Evolutionary conservation across 2,113 vertebrate species (phyloP).

Genomic region (Trinectes maculatus): DNA sequence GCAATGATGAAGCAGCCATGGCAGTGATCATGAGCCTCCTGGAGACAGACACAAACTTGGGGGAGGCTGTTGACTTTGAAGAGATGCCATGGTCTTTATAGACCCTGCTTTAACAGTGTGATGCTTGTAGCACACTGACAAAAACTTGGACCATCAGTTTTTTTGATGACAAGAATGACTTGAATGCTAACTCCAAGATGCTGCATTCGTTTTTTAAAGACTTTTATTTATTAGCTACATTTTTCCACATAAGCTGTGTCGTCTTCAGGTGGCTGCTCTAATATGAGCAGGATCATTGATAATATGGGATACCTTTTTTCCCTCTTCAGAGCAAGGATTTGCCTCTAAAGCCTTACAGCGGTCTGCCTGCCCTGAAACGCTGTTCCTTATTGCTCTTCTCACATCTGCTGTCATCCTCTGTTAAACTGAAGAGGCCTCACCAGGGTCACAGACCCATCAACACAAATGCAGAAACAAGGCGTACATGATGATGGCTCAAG

Average conservation of each 20-base stretch:
- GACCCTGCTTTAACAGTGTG: constrained; percentile 45
- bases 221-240: constrained; percentile 59
- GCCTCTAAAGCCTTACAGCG: constrained; percentile 68
- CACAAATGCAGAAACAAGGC: background rate
- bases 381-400: constrained; percentile 40
- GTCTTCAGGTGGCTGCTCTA: constrained; percentile 46
- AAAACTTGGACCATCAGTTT: constrained; percentile 14
- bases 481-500: constrained; percentile 8
- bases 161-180: constrained; percentile 21
- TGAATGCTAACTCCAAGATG: background rate
- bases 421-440: constrained; percentile 9
- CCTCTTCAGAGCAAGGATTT: constrained; percentile 54
- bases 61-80: constrained; percentile 86
- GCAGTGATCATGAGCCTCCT: constrained; percentile 93
- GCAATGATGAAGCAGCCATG: constrained; percentile 88
- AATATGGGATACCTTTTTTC: constrained; percentile 38
- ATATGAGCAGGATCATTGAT: background rate
- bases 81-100: constrained; percentile 92
- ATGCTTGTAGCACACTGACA: constrained; percentile 6
- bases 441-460: constrained; percentile 26
- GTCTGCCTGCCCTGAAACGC: constrained; percentile 51
- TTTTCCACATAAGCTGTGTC: constrained; percentile 57
- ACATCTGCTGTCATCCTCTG: constrained; percentile 26
- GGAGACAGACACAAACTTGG: constrained; percentile 90
- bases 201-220: constrained; percentile 26